Conservation (phyloP, 1,140 invertebrate genomes). For the Cardiocondyla obscurior region DNA sequence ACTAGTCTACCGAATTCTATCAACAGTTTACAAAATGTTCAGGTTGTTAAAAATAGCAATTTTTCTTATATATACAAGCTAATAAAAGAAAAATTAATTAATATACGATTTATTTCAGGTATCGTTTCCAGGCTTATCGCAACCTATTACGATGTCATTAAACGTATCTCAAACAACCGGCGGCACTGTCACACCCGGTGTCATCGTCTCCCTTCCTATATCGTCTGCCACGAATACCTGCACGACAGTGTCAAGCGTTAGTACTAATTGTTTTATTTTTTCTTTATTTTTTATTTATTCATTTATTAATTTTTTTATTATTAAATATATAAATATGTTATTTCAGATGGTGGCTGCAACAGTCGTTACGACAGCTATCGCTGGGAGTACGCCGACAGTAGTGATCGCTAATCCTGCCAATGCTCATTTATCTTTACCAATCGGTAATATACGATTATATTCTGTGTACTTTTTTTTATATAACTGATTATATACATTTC, state of each 20-base stretch:
- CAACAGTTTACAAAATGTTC: slow-evolving; percentile 91
- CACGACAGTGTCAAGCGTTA: slow-evolving; percentile 83
- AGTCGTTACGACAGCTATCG: slow-evolving; percentile 82
- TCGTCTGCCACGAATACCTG: slow-evolving; percentile 82
- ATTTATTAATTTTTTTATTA: no score
- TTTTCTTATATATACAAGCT: slow-evolving; percentile 42
- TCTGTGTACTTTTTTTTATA: not conserved
- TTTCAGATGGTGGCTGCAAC: slow-evolving; percentile 81
- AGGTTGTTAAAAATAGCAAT: slow-evolving; percentile 80
- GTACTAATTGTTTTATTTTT: slow-evolving; percentile 55
- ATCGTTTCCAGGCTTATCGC: slow-evolving; percentile 90
- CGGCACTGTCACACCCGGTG: slow-evolving; percentile 85
- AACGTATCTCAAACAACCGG: slow-evolving; percentile 86
- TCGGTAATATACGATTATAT: slow-evolving; percentile 71
- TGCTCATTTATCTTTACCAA: slow-evolving; percentile 86
- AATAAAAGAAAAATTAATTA: slow-evolving; percentile 55
- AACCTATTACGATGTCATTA: slow-evolving; percentile 91
- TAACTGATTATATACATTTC: slow-evolving; percentile 66
- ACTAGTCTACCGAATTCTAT: slow-evolving; percentile 89
- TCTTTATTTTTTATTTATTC: no score
- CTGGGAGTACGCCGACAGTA: slow-evolving; percentile 83
- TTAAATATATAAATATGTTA: no score
- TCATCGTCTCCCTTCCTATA: slow-evolving; percentile 84
- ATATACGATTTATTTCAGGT: slow-evolving; percentile 84
- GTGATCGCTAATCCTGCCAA: slow-evolving; percentile 84